Evolutionary conservation across 2,113 vertebrate species (phyloP), one percentile per base, ranked within the genome.

Genomic region (Microcebus jonahi): DNA sequence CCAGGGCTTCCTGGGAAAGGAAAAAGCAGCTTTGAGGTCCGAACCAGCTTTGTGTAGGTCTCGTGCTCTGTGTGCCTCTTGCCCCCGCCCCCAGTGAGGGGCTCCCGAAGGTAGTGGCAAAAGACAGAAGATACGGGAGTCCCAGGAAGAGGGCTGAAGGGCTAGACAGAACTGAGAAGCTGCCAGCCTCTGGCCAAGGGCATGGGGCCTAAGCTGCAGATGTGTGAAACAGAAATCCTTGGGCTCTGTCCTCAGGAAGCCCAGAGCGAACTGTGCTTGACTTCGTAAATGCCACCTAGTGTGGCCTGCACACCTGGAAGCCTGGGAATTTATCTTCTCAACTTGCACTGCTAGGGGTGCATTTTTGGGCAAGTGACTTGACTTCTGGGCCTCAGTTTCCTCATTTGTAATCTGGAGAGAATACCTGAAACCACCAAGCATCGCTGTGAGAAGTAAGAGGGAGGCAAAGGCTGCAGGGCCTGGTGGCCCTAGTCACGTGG

Each of bases 1-100:
- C 88, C 29, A 10, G 55, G 92, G 91, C 90, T 97, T 94, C 94
- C 89, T 93, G 92, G 97, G 96, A 96, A 92, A 91, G 75, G 36
- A 65, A 90, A 92, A 84, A 79, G 80, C 53, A 8, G 71, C 79
- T n/a, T 34, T 34, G 36, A 85, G 77, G 76, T 79, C 89, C 75
- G 70, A 48, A 29, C 7, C 2, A 31, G 80, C 59, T 80, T 27
- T 71, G 34, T 80, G 65, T 6, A 5, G 83, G 67, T 63, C 45
- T 15, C 73, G 89, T 39, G 76, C 15, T 50, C 53, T 17, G 29
- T 57, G 65, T 13, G 27, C 57, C 39, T 63, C 42, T 36, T 34
- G 42, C 76, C n/a, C 13, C 10, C 0, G 5, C 17, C 27, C 77
- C 29, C 0, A 3, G 27, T 0, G 17, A 76, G 59, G 23, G 39